These are phyloP conservation scores for Neotragus pygmaeus DNA, from an alignment of 2,113 vertebrate species.

Conservation along the genomic window DNA sequence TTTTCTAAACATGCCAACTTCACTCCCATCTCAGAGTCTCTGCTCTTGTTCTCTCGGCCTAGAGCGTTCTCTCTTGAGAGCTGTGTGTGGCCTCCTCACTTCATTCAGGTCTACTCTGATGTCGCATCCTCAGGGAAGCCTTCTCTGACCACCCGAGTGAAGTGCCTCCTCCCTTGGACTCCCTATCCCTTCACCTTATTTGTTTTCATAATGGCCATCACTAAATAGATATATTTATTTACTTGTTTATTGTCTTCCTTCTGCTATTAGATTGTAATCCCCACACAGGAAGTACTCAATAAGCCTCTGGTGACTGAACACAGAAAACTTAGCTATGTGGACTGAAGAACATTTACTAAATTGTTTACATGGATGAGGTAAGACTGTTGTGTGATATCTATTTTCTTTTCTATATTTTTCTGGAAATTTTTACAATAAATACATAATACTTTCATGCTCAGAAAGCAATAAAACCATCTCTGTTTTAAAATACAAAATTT, in stretches of 20 bases:
- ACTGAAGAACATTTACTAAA: background rate
- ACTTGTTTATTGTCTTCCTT: background rate
- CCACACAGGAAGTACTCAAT: background rate
- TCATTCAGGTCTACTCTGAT: background rate
- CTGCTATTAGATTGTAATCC: background rate
- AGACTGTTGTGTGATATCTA: background rate
- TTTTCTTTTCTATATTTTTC: background rate
- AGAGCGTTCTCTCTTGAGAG: background rate
- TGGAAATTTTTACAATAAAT: background rate
- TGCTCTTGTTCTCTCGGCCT: background rate
- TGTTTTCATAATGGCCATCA: background rate
- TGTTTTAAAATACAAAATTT: conserved; percentile 14
- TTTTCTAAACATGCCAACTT: background rate
- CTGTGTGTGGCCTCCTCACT: background rate
- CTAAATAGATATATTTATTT: background rate
- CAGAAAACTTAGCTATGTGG: background rate
- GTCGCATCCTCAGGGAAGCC: background rate
- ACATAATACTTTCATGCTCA: background rate
- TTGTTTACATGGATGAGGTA: background rate
- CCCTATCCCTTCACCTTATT: background rate
- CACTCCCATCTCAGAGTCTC: background rate
- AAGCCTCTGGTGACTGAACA: background rate
- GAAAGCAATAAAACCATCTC: background rate
- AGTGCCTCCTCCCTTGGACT: background rate
- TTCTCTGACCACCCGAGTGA: background rate